Base-by-base conservation (phyloP, 2,888 invertebrate species). In the Nipponacmea schrenckii region DNA sequence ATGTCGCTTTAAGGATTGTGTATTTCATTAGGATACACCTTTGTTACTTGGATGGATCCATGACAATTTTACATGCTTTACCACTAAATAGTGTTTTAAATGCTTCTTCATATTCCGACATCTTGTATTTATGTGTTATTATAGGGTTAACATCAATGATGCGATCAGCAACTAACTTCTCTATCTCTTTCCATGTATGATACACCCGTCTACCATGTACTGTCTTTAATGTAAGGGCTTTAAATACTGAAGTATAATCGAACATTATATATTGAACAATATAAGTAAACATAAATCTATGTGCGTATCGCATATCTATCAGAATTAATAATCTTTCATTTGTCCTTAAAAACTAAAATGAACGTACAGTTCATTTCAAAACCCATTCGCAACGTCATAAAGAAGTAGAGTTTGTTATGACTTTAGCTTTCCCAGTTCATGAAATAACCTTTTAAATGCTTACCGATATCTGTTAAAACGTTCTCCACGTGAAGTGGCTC, bases 91-190 rank as follows among this genome's bases (percentile, higher is more conserved):
- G 74, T 3, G 81, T 80, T 44, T 77, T 67, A 73, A 85, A 86
- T 7, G 86, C 85, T 4, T 85, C 84, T 68, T 86, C 85, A 68
- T 80, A 86, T 63, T 83, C 69, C 7, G 84, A 83, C 84, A 86
- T 83, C 2, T 84, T 82, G 24, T 84, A 77, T 8, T 81, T 77
- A 69, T 85, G 85, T 0, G 86, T 81, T 20, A 86, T 78, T 15
- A 85, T 76, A 48, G 77, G 75, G 31, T 77, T 79, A 17, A 84
- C 83, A 70, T 86, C 83, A 44, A 86, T 79, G 63, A 81, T 77
- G 20, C 77, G 75, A 56, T 82, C 79, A 14, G 81, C 83, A 7
- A 86, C 80, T 64, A 86, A 76, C n/a, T 72, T 71, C 73, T 86
- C 86, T 26, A 78, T 79, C 65, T 84, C 80, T 56, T 78, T 72